phyloP scores from a whole-genome alignment of 2,888 invertebrate species.

The Actias luna region DNA sequence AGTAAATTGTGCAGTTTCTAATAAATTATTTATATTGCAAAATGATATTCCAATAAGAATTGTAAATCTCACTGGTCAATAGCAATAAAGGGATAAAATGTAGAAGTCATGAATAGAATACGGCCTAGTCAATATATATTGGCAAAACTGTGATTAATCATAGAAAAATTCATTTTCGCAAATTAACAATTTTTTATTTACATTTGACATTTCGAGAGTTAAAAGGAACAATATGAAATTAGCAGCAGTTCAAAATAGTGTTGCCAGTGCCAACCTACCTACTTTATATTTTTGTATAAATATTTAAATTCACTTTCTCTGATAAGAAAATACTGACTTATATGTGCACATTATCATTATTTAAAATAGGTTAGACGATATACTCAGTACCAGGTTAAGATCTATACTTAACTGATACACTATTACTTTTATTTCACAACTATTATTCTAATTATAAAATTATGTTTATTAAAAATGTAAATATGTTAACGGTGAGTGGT shows the following conservation, averaged over 20 bases:
- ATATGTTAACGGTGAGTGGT: no score
- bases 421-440: no score
- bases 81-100: constrained; percentile 39
- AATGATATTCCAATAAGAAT: constrained; percentile 47
- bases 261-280: constrained; percentile 21
- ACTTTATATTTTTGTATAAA: neutral
- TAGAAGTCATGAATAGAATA: constrained; percentile 45
- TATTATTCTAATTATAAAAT: no score
- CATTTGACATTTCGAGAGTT: constrained; percentile 72
- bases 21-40: constrained; percentile 56
- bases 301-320: no score
- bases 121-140: constrained; percentile 50
- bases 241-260: constrained; percentile 24
- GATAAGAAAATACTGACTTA: no score
- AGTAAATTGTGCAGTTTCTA: constrained; percentile 61
- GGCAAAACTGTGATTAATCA: constrained; percentile 37
- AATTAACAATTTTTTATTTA: constrained; percentile 60
- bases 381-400: no score
- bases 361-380: no score
- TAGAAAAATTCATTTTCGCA: constrained; percentile 24
- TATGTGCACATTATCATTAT: no score
- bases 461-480: no score
- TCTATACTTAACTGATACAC: no score
- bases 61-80: constrained; percentile 46
- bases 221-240: constrained; percentile 50